Evolutionary conservation across 2,888 invertebrate species (phyloP), one percentile per base, ranked within the genome.

Genomic region (Tetragonula carbonaria): DNA sequence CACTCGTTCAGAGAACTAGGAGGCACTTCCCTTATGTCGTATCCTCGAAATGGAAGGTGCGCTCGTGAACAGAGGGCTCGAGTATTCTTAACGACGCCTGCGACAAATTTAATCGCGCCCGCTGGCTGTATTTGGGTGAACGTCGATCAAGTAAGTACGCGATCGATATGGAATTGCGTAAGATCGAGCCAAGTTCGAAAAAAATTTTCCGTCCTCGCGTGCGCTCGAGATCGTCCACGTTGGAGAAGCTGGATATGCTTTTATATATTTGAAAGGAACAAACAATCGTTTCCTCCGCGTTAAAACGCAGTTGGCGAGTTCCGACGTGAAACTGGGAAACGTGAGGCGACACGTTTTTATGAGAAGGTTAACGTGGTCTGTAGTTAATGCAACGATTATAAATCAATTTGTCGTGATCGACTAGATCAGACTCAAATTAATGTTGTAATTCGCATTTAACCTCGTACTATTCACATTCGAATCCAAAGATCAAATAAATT

Each of bases 111-210:
- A 90, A 90, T 90, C 85, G 65, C 80, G 76, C 79, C 86, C 84
- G 85, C 45, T 84, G 80, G 86, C 89, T 88, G 89, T 86, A 91
- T 91, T 92, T 88, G 91, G 87, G 90, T 91, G 92, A 91, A 89
- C 77, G 80, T 83, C 86, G 87, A 89, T 85, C 85, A 87, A 89
- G 89, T 92, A 83, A 89, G 91, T 89, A 83, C 71, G 85, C 74
- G 80, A 78, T 84, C 80, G 78, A 86, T 75, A 84, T 65, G 45
- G 71, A 86, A 90, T 90, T 89, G 90, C 86, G 72, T 89, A 89
- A 89, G 83, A 74, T 66, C 6, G 13, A 51, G 21, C 65, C 4
- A 53, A 70, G 21, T 55, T 68, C 55, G 23, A n/a, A 38, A n/a
- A 23, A 4, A 33, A 33, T 55, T 70, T 8, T 8, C 8, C 45